phyloP scores from a whole-genome alignment of 1,140 invertebrate genomes.

The Hesperophylax magnus region DNA sequence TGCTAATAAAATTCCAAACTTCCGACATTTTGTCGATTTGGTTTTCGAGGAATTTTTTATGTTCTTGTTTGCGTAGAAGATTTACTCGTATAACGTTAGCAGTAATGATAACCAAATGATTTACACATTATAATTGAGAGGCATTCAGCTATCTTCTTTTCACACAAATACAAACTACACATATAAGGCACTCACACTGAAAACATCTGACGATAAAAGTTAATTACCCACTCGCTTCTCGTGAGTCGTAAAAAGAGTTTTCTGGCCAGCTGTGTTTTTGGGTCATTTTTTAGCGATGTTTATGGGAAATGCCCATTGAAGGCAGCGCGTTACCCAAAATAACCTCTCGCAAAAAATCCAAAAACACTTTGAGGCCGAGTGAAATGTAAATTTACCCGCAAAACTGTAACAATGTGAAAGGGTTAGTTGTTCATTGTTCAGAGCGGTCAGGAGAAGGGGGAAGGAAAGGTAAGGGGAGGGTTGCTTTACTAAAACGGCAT shows the following conservation, averaged over 20 bases:
- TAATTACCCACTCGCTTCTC: no score
- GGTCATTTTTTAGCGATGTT: neutral
- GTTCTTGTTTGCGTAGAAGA: no score
- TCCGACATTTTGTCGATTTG: conserved; percentile 2
- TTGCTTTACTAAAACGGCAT: conserved; percentile 32
- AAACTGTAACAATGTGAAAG: neutral
- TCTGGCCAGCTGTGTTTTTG: no score
- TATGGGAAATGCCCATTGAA: neutral
- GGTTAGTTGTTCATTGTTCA: neutral
- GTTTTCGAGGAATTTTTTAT: neutral
- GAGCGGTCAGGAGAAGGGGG: neutral
- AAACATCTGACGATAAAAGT: no score
- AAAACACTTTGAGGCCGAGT: conserved; percentile 10
- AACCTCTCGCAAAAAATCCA: conserved; percentile 25
- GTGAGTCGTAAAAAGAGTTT: no score
- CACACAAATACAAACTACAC: no score
- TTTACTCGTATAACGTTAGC: no score
- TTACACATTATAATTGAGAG: no score
- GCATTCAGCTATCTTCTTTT: no score
- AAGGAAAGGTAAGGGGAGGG: neutral
- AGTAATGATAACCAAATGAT: no score
- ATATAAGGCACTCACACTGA: no score
- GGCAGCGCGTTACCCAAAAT: neutral
- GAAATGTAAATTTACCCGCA: conserved; percentile 24
- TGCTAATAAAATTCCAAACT: neutral